Evolutionary conservation across 2,888 invertebrate genomes (phyloP), one percentile per base, ranked within the genome.

Genomic region (Mythimna pallens): DNA sequence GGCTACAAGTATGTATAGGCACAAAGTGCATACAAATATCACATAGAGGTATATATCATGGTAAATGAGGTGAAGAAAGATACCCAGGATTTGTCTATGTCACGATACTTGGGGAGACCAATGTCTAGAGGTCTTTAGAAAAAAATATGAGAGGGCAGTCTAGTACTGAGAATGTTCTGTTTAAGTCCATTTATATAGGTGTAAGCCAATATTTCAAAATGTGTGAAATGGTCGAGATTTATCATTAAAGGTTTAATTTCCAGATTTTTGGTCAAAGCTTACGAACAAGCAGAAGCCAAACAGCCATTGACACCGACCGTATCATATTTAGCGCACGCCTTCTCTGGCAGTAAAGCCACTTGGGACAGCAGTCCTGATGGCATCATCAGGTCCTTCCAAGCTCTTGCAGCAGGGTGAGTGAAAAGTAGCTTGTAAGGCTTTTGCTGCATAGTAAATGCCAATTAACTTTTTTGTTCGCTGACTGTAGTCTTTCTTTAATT

Each of bases 211-310:
- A 43, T 43, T 43, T 43, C 9, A 9, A 2, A 43, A 43, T 43
- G 12, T 20, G 50, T 20, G 17, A 20, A 20, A 2, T 50, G 20
- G 50, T 50, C 0, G 50, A 50, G 47, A 36, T 59, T n/a, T 3
- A n/a, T 8, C 12, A 0, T 7, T 22, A 7, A 59, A 22, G 10
- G 3, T 17, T 43, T 8, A 40, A 12, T 64, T 74, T 78, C 0
- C 80, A 97, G 97, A 85, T 98, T 97, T 89, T 94, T 99, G 62
- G 97, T 98, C 55, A 98, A 98, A 94, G 97, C 97, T 0, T 98
- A 97, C 96, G 97, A 97, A 76, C 97, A 97, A 88, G 97, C 97
- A 0, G 91, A 97, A 69, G 95, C 95, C 22, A 97, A 97, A 0
- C 96, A 97, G 54, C 88, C 95, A 22, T 88, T 98, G 72, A 97